A percentile compares a stretch with the other conserved stretches of the same genome.
phyloP scores from a whole-genome alignment of 2,888 invertebrate genomes.

The Thelaira solivaga region DNA sequence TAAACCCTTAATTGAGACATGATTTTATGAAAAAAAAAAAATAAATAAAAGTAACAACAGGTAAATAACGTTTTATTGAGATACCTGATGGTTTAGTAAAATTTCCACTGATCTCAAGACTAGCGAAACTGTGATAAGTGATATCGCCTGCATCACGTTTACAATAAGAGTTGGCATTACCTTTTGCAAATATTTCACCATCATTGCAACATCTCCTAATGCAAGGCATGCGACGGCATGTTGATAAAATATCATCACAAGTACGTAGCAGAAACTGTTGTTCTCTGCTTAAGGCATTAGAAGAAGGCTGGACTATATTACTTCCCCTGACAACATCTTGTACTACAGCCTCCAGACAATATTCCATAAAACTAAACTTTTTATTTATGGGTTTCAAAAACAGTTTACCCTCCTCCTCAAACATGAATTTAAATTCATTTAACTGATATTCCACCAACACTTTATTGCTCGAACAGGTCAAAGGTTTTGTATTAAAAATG shows the following conservation, averaged over 20 bases:
- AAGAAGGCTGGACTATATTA: not conserved
- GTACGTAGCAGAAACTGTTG: slow-evolving; percentile 66
- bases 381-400: slow-evolving; percentile 62
- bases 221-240: slow-evolving; percentile 72
- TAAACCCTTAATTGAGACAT: too few relatives aligned
- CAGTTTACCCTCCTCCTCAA: slow-evolving; percentile 65
- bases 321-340: slow-evolving; percentile 8
- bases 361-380: slow-evolving; percentile 65
- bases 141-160: slow-evolving; percentile 66
- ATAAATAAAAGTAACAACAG: too few relatives aligned
- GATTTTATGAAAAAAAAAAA: not conserved
- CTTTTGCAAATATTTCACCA: slow-evolving; percentile 70
- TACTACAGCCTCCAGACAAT: slow-evolving; percentile 72
- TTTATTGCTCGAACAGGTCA: slow-evolving; percentile 67
- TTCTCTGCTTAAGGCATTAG: not conserved
- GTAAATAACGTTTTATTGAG: too few relatives aligned
- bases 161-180: slow-evolving; percentile 70
- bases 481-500: slow-evolving; percentile 68
- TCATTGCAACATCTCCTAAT: slow-evolving; percentile 73
- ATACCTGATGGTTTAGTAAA: slow-evolving; percentile 72
- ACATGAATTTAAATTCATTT: slow-evolving; percentile 65
- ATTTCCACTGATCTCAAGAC: slow-evolving; percentile 68
- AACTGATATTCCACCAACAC: slow-evolving; percentile 73
- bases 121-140: slow-evolving; percentile 70
- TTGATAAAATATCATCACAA: slow-evolving; percentile 65